Percentiles rank a stretch among this genome's conserved stretches.
Conservation (phyloP, 2,797 vertebrate species). For the Gambusia yucatana region DNA sequence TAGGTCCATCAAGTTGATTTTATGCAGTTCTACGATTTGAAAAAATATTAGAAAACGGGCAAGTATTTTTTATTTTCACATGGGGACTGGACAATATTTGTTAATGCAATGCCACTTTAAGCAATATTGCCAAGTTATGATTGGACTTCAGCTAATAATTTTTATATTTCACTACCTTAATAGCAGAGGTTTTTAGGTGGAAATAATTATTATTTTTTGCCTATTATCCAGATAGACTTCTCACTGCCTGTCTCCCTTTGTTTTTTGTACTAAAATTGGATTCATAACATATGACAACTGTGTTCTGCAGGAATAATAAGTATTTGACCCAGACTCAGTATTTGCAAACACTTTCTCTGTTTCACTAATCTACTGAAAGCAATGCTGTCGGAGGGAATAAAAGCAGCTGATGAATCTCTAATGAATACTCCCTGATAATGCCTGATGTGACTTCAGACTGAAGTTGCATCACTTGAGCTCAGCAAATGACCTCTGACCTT, state of each 20-base stretch:
- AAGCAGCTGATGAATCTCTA: background rate
- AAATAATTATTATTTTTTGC: background rate
- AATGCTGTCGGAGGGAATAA: background rate
- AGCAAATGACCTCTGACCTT: slow-evolving; percentile 15
- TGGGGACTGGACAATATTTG: background rate
- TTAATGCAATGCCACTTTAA: background rate
- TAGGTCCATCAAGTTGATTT: background rate
- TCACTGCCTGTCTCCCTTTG: background rate
- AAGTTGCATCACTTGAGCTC: background rate
- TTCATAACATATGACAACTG: background rate
- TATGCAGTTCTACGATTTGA: background rate
- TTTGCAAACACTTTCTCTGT: background rate
- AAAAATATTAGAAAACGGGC: background rate
- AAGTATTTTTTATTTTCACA: background rate
- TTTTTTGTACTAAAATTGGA: background rate
- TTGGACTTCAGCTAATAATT: background rate
- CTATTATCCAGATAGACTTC: background rate
- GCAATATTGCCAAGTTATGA: background rate
- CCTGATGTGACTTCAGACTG: slow-evolving; percentile 3
- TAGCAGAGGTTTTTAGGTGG: background rate
- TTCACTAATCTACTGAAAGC: background rate
- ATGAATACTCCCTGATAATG: background rate
- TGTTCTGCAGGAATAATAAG: background rate
- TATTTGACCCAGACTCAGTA: background rate
- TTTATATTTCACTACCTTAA: background rate